Base-by-base conservation (phyloP, 1,140 invertebrate genomes). In the Monochamus saltuarius region DNA sequence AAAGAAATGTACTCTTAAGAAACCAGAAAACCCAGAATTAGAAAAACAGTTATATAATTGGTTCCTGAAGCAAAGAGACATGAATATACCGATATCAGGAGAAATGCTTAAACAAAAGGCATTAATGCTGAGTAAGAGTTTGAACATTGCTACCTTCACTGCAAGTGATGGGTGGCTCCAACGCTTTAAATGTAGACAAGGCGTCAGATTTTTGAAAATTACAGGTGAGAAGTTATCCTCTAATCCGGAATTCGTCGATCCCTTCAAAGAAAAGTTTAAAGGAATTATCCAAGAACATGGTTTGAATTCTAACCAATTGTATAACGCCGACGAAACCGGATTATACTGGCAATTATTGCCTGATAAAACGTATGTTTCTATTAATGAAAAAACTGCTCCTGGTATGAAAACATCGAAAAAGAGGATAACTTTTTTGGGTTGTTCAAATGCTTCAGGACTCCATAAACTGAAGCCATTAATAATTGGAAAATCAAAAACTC, bases 261-360 rank as follows among this genome's bases (percentile, higher is more conserved):
- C 62, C 10, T 67, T 67, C 42, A 68, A 66, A 59, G 40, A 50
- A 57, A 59, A 61, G 45, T 47, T 66, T 38, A n/a, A 19, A 17
- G n/a, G 29, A 54, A 56, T 57, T n/a, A 59, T 69, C 47, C 29
- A 58, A 56, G 64, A 66, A 38, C 42, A 53, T 29, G 49, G 60
- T 47, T 58, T 65, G 34, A 54, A 14, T 53, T 11, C 56, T n/a
- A 4, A 75, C n/a, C 68, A 75, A 69, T 63, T 76, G 38, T 76
- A 76, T 63, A 78, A 74, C 43, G 69, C 69, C 9, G 69, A 76
- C 46, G 71, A 77, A 50, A 65, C 53, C 39, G 65, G 71, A n/a
- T 55, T 75, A 10, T 73, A 63, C 58, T 76, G 72, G 71, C 68
- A 69, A 62, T 39, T 64, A 13, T 57, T 77, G 51, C 70, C 72